Evolutionary conservation across 1,140 invertebrate species (phyloP), one percentile per base, ranked within the genome.

Genomic region (Diplogasteroides magnus): DNA sequence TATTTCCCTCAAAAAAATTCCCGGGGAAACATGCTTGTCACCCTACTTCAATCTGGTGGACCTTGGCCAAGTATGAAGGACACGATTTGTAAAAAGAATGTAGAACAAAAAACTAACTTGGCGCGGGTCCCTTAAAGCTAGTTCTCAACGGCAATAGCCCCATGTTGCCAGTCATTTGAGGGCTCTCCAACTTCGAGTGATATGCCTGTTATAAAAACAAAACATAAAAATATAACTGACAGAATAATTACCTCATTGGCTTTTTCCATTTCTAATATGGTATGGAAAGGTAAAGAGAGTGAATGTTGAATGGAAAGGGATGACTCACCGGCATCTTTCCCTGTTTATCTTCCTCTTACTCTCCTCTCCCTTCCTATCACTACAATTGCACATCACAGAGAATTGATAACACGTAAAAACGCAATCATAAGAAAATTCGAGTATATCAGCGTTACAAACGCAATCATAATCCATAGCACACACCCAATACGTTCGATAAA

Each of bases 141-240:
- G 93, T 96, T 77, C 89, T 88, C 26, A 97, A 81, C 23, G 94
- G 93, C 65, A 97, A 82, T 26, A 97, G 78, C 0, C 94, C 95
- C 86, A 95, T 90, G 83, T 98, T 98, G 1, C 93, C 94, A n/a
- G 97, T 85, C 13, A 85, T 62, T 77, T 89, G 85, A 11, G 72
- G 63, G 73, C 88, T 88, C 61, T 90, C 88, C 77, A 95, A 89
- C 78, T 89, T 89, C 0, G 95, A 97, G 85, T 98, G 94, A 86
- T 97, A 98, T 0, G 94, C 94, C 91, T 92, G 60, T 69, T 78
- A 62, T 26, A 32, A 55, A 27, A 11, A 31, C 62, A 69, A 15
- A 58, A 31, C 27, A 32, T 32, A 19, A 71, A 32, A 3, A 59
- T 26, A 73, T 26, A 2, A 29, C 19, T 23, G 15, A 74, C 15